Evolutionary conservation across 2,113 vertebrate species (phyloP), one percentile per base, ranked within the genome.

Genomic region (Phaetusa simplex): DNA sequence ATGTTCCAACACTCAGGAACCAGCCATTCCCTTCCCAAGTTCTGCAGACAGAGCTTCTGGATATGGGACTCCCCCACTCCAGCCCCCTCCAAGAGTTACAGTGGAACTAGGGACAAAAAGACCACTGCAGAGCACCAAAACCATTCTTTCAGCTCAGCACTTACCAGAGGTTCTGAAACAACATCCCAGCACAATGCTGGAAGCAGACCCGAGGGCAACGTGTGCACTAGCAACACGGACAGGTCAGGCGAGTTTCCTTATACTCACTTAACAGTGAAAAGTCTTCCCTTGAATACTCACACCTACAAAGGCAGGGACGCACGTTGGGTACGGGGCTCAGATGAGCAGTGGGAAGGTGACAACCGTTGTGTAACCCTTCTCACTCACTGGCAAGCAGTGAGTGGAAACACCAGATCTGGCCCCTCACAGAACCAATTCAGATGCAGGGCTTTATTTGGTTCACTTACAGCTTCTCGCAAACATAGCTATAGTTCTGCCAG

Each of bases 1-100:
- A 2, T 1, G 2, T 49, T n/a, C 15, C 3, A 2, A 24, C 13
- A 5, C 18, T 34, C 29, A 10, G n/a, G 38, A 47, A 24, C 29
- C 29, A 55, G 22, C 8, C 32, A 32, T 22, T 18, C 21, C 42
- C 38, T 40, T 21, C 27, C 27, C 66, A 70, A 56, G n/a, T n/a
- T 36, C 26, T 56, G 65, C 56, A 78, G 30, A 56, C 24, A 62
- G 26, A 20, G 17, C 40, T 77, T n/a, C 64, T n/a, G 42, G 29
- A 53, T 52, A 23, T 8, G 13, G 23, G 47, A 76, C 38, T 20
- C 18, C 11, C 30, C n/a, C 14, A 12, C 22, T 11, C 12, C 40
- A 8, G 11, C 45, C 8, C 8, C 1, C 38, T 24, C 40, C 2
- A 2, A 47, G 69, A 66, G 26, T 2, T 67, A 12, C 36, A 74